Evolutionary conservation across 2,113 vertebrate species (phyloP), one percentile per base, ranked within the genome.

Genomic region (Panurus biarmicus): DNA sequence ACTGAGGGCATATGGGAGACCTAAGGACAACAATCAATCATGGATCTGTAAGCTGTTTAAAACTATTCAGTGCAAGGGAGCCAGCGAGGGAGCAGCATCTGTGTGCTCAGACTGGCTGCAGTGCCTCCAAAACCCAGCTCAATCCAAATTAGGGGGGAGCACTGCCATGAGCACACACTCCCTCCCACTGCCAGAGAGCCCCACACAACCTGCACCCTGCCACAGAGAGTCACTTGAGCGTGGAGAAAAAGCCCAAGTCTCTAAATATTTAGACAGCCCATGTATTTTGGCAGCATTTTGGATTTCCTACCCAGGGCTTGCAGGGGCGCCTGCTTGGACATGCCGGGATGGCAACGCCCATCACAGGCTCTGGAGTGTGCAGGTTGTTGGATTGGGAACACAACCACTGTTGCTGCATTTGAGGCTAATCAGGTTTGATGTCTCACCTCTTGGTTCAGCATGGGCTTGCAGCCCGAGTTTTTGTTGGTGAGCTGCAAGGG

Each of bases 391-490:
- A 97, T 95, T 97, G 96, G 97, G 95, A 98, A 95, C 88, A 96
- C 95, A 98, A 96, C 85, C 60, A 88, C 97, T 97, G 98, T 97
- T 97, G 93, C 96, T 77, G 94, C 28, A 26, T 96, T 97, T 98
- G 98, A 98, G 91, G 96, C 94, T 99, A 98, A 99, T 98, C 96
- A 81, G 97, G 97, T 97, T 94, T 98, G 98, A 99, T 98, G 97
- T 97, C 98, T 98, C 98, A 99, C 98, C 99, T 99, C 98, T 98
- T 97, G 97, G 97, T 98, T 98, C 97, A 97, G 98, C 97, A 96
- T 93, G 95, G 97, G 97, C 98, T 98, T 86, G 98, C 98, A 98
- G 98, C 98, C 98, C 66, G 94, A 92, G 94, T 97, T 98, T 98
- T 98, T 98, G 98, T 97, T 82, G 98, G 98, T 97, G 98, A 98